A percentile compares a stretch with the other conserved stretches of the same genome.
These are phyloP conservation scores for Heptascelio sp. DNA, from an alignment of 2,888 invertebrate species.

Conservation along the genomic window DNA sequence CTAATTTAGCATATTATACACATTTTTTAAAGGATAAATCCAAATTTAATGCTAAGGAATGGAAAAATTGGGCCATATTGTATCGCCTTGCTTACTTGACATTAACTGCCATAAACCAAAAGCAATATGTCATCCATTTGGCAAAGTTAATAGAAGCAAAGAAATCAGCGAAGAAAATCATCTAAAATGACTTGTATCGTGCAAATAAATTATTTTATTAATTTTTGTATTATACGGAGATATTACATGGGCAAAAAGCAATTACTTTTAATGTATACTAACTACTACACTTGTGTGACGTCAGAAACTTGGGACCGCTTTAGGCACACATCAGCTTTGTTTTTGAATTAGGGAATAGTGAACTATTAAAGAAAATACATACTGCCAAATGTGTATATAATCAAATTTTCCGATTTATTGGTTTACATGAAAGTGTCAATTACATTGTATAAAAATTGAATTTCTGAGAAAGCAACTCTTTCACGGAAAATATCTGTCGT, in stretches of 20 bases:
- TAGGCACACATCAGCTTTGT: conserved; percentile 33
- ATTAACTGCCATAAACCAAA: background rate
- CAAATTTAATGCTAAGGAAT: background rate
- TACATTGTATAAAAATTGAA: background rate
- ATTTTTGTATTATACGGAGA: conserved; percentile 2
- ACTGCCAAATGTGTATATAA: background rate
- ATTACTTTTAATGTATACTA: conserved; percentile 44
- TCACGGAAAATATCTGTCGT: background rate
- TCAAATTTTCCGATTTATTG: background rate
- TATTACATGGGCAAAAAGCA: conserved; percentile 3
- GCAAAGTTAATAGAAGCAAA: background rate
- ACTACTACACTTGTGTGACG: conserved; percentile 24
- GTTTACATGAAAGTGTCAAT: background rate
- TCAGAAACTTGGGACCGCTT: conserved; percentile 47
- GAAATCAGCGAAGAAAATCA: background rate
- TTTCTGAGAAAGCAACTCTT: background rate
- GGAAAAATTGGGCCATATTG: background rate
- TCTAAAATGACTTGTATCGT: background rate
- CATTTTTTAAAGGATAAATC: background rate
- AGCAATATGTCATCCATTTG: background rate
- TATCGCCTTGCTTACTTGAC: conserved; percentile 41
- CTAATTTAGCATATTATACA: conserved; percentile 14
- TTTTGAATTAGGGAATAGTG: conserved; percentile 27
- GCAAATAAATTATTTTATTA: background rate
- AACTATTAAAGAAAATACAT: background rate